Percentiles rank a stretch among this genome's conserved stretches.
Conservation (phyloP, 2,113 vertebrate genomes). For the Scopus umbretta region DNA sequence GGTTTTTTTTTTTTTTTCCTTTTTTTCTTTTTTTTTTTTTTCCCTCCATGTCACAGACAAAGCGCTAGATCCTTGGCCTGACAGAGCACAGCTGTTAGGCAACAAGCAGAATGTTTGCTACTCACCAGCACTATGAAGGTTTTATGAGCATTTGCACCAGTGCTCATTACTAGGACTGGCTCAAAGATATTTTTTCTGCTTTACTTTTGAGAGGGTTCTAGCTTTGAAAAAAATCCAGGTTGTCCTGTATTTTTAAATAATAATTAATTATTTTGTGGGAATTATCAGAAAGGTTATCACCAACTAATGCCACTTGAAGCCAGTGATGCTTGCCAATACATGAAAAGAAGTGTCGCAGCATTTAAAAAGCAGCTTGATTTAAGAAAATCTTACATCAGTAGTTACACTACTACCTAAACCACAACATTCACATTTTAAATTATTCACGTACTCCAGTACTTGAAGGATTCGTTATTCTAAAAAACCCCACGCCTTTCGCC, state of each 20-base stretch:
- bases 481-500: background rate
- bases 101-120: background rate
- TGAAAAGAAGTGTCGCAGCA: background rate
- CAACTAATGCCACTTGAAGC: background rate
- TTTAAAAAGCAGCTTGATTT: background rate
- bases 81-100: conserved; percentile 11
- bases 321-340: background rate
- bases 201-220: background rate
- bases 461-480: background rate
- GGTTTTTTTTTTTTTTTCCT: background rate
- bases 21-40: background rate
- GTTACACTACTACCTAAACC: background rate
- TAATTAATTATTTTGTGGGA: background rate
- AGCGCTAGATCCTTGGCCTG: background rate
- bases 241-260: background rate
- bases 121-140: background rate
- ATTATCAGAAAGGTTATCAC: background rate
- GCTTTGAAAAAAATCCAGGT: background rate
- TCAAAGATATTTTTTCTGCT: background rate
- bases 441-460: background rate
- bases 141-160: background rate
- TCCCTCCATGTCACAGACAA: background rate
- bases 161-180: background rate
- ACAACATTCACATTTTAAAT: background rate
- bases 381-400: background rate